Evolutionary conservation across 2,113 vertebrate species (phyloP).

Genomic region (Myrmecobius fasciatus): DNA sequence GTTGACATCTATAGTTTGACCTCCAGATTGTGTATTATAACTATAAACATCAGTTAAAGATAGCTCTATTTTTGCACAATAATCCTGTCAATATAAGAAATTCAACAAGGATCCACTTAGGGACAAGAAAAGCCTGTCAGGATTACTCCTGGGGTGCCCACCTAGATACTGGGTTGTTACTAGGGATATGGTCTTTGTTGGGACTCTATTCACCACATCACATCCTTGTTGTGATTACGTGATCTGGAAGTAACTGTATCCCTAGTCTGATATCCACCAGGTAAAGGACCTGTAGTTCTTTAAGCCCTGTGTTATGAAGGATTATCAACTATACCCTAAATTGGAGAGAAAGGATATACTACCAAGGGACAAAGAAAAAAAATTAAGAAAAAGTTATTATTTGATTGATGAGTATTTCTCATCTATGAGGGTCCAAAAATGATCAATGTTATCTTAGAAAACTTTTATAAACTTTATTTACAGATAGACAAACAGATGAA

Average conservation of each 20-base stretch:
- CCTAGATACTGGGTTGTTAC: too few species aligned
- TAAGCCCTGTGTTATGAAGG: background rate
- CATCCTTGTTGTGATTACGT: background rate
- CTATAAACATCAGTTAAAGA: too few species aligned
- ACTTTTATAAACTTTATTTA: background rate
- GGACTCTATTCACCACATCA: too few species aligned
- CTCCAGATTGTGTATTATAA: too few species aligned
- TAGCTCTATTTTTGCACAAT: too few species aligned
- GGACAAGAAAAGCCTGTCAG: too few species aligned
- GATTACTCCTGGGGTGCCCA: too few species aligned
- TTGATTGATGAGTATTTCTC: background rate
- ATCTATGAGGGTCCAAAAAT: background rate
- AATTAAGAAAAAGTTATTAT: background rate
- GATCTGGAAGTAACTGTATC: background rate
- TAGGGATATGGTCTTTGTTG: too few species aligned
- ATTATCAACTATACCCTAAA: background rate
- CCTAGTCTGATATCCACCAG: background rate
- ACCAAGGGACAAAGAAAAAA: background rate
- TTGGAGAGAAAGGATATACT: background rate
- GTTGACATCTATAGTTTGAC: too few species aligned
- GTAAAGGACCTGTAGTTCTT: background rate
- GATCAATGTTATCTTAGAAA: background rate
- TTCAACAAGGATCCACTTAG: too few species aligned
- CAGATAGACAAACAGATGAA: too few species aligned
- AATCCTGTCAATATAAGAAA: too few species aligned